Percentiles rank a stretch among this genome's conserved stretches.
phyloP scores from a whole-genome alignment of 2,888 invertebrate genomes.

The Parnassius glacialis region DNA sequence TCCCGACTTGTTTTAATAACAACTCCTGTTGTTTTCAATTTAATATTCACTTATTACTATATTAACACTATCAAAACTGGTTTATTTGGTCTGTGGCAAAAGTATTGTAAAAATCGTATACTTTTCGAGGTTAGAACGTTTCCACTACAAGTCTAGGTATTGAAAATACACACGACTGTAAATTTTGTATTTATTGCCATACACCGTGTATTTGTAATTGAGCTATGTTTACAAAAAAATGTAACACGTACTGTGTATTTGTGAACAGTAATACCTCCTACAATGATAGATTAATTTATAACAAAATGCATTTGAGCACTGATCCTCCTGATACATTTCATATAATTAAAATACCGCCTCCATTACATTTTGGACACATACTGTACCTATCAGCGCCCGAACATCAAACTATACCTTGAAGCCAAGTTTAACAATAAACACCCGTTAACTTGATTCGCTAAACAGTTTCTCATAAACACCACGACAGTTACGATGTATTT shows the following conservation, averaged over 20 bases:
- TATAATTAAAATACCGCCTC: slow-evolving; percentile 17
- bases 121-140: slow-evolving; percentile 27
- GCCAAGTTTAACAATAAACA: slow-evolving; percentile 52
- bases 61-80: slow-evolving; percentile 21
- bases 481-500: slow-evolving; percentile 61
- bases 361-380: slow-evolving; percentile 1
- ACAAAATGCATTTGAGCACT: slow-evolving; percentile 75
- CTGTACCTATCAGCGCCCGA: background rate
- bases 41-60: slow-evolving; percentile 16
- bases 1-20: no score
- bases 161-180: slow-evolving; percentile 16
- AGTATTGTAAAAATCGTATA: slow-evolving; percentile 29
- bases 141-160: slow-evolving; percentile 8
- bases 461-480: slow-evolving; percentile 57
- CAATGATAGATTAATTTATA: slow-evolving; percentile 37
- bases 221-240: slow-evolving; percentile 32
- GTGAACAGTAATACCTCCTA: slow-evolving; percentile 42
- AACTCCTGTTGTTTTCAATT: background rate
- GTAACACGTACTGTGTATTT: slow-evolving; percentile 51
- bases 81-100: slow-evolving; percentile 22
- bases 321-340: slow-evolving; percentile 43
- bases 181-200: slow-evolving; percentile 4
- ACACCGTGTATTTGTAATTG: slow-evolving; percentile 18
- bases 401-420: slow-evolving; percentile 26
- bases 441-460: slow-evolving; percentile 48